Percentiles rank a stretch among this genome's conserved stretches.
Conservation (phyloP, 2,888 invertebrate genomes). For the Zygogramma bicolorata region DNA sequence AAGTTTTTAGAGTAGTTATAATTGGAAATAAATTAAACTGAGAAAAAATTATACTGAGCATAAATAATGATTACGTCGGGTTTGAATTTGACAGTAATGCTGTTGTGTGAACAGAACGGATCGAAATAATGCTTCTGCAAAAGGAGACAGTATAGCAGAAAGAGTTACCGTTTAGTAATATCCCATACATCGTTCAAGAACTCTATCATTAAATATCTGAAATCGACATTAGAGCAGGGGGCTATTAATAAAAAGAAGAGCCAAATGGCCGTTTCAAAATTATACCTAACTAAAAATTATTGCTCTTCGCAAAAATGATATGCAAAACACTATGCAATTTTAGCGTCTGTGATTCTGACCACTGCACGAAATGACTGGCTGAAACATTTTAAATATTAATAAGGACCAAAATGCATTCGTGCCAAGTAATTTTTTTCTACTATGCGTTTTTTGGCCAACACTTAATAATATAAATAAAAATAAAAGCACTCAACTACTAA, state of each 20-base stretch:
- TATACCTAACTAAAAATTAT: conserved; percentile 65
- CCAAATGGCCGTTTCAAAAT: conserved; percentile 62
- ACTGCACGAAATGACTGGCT: conserved; percentile 61
- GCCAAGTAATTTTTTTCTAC: conserved; percentile 61
- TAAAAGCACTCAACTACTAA: conserved; percentile 32
- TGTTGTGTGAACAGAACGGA: conserved; percentile 35
- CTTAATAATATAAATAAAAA: conserved; percentile 38
- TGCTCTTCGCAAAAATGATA: conserved; percentile 65
- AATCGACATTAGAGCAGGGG: conserved; percentile 57
- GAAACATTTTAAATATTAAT: conserved; percentile 64
- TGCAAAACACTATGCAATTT: conserved; percentile 67
- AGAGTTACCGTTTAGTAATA: conserved; percentile 57
- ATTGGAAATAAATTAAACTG: conserved; percentile 44
- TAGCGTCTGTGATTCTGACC: conserved; percentile 65
- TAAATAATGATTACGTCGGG: conserved; percentile 34
- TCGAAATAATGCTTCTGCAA: conserved; percentile 25
- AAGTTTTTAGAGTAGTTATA: conserved; percentile 32
- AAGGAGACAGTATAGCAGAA: conserved; percentile 42
- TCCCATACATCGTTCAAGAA: conserved; percentile 55
- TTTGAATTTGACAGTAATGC: conserved; percentile 14
- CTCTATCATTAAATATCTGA: conserved; percentile 57
- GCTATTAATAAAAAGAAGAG: conserved; percentile 58
- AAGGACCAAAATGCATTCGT: conserved; percentile 64
- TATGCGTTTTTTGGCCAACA: conserved; percentile 55
- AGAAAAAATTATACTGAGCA: conserved; percentile 37